These are phyloP conservation scores for Lysiphlebus fabarum DNA, from an alignment of 1,140 invertebrate species.

Conservation along the genomic window DNA sequence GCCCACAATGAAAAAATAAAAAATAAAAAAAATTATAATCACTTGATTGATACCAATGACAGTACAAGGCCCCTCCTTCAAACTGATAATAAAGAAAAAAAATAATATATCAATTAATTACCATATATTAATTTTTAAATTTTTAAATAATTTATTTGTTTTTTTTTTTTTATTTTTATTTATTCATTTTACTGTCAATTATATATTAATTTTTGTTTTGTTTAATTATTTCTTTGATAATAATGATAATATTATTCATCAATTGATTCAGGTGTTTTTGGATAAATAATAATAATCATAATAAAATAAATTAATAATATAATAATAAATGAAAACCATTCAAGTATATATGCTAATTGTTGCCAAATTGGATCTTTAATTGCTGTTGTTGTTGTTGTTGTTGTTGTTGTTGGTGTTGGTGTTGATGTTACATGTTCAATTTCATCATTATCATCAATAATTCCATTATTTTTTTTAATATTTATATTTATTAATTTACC, in stretches of 20 bases:
- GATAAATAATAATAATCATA: conserved; percentile 34
- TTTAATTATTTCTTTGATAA: too few species aligned
- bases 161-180: not conserved
- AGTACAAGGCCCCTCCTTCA: too few species aligned
- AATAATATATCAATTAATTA: not conserved
- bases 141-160: not conserved
- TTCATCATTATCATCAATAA: conserved; percentile 13
- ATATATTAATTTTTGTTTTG: too few species aligned
- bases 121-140: not conserved
- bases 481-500: conserved; percentile 32
- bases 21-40: too few species aligned
- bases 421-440: conserved; percentile 1
- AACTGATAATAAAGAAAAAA: not conserved
- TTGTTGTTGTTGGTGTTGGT: conserved; percentile 30
- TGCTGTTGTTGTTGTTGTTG: conserved; percentile 19
- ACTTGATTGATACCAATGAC: too few species aligned
- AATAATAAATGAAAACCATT: conserved; percentile 37
- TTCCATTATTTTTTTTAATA: conserved; percentile 22
- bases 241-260: conserved; percentile 13
- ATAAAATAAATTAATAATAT: conserved; percentile 34
- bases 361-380: conserved; percentile 33
- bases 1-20: conserved; percentile 2
- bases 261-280: conserved; percentile 5
- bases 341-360: conserved; percentile 37
- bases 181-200: too few species aligned